A percentile compares a stretch with the other conserved stretches of the same genome.
phyloP scores from a whole-genome alignment of 2,888 invertebrate genomes.

The Gymnosoma rotundatum region DNA sequence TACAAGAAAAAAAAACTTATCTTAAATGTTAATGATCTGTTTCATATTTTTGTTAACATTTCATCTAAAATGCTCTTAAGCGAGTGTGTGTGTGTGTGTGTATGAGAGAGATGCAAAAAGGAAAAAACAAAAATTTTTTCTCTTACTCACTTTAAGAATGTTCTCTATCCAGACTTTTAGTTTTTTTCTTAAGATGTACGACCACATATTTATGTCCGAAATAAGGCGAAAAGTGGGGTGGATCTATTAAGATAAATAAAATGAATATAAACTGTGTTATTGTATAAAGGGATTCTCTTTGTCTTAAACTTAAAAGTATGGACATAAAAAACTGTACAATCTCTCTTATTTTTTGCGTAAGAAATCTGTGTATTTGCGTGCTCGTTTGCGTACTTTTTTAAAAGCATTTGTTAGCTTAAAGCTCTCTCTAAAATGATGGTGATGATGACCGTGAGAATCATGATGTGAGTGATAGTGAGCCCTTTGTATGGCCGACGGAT shows the following conservation, averaged over 20 bases:
- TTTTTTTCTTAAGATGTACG: conserved; percentile 74
- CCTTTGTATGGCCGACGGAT: conserved; percentile 59
- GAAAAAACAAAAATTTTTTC: not conserved
- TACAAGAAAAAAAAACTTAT: conserved; percentile 50
- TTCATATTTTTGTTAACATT: conserved; percentile 6
- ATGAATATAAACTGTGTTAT: conserved; percentile 4
- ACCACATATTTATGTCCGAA: conserved; percentile 79
- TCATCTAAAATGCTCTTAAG: not conserved
- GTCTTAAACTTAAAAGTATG: not conserved
- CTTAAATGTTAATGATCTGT: conserved; percentile 40
- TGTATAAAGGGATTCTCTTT: not conserved
- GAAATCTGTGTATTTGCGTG: conserved; percentile 82
- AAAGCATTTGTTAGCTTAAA: conserved; percentile 80
- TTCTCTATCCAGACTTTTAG: conserved; percentile 69
- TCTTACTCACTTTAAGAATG: conserved; percentile 39
- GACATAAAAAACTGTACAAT: not conserved
- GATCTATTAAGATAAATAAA: conserved; percentile 49
- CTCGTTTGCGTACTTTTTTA: conserved; percentile 81
- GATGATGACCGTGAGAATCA: conserved; percentile 74
- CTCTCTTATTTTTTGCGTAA: conserved; percentile 80
- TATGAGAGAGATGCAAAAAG: not conserved
- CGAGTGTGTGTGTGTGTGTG: not conserved
- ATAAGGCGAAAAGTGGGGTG: conserved; percentile 77
- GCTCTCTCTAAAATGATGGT: conserved; percentile 78
- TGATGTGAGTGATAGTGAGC: conserved; percentile 72